Conservation (phyloP, 2,797 vertebrate genomes). For the Danio jaintianensis region DNA sequence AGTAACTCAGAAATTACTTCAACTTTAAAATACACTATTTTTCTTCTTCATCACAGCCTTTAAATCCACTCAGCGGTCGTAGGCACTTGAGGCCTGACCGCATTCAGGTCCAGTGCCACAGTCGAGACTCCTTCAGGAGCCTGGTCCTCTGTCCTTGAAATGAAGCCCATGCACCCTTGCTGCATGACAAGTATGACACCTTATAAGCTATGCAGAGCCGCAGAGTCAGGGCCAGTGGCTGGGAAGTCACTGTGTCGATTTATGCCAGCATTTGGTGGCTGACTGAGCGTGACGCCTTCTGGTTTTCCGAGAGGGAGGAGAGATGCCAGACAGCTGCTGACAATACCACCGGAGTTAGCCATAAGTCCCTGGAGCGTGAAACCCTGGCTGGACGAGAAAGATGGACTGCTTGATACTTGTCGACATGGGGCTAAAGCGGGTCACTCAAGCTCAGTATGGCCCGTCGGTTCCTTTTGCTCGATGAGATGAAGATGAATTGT, state of each 20-base stretch:
- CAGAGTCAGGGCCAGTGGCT: conserved; percentile 34
- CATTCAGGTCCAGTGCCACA: conserved; percentile 37
- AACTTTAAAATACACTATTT: background rate
- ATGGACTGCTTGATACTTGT: conserved; percentile 49
- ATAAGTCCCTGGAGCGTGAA: conserved; percentile 34
- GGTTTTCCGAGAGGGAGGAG: conserved; percentile 36
- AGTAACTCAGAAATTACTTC: background rate
- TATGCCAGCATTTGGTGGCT: conserved; percentile 59
- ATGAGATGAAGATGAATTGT: conserved; percentile 22
- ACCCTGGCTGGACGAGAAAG: conserved; percentile 38
- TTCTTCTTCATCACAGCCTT: background rate
- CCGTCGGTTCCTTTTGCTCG: conserved; percentile 22
- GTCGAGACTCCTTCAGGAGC: conserved; percentile 23
- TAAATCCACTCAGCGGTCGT: conserved; percentile 2
- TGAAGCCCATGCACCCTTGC: conserved; percentile 35
- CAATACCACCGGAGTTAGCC: conserved; percentile 50
- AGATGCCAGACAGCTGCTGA: conserved; percentile 51
- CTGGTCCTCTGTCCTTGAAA: conserved; percentile 43
- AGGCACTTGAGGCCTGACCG: conserved; percentile 7
- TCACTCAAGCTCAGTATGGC: conserved; percentile 42
- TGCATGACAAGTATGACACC: conserved; percentile 45
- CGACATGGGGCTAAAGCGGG: conserved; percentile 44
- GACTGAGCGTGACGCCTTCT: conserved; percentile 54
- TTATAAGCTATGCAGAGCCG: conserved; percentile 40
- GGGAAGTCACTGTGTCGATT: conserved; percentile 52